Evolutionary conservation across 2,797 vertebrate species (phyloP).

Genomic region (Mionectes olivaceus): DNA sequence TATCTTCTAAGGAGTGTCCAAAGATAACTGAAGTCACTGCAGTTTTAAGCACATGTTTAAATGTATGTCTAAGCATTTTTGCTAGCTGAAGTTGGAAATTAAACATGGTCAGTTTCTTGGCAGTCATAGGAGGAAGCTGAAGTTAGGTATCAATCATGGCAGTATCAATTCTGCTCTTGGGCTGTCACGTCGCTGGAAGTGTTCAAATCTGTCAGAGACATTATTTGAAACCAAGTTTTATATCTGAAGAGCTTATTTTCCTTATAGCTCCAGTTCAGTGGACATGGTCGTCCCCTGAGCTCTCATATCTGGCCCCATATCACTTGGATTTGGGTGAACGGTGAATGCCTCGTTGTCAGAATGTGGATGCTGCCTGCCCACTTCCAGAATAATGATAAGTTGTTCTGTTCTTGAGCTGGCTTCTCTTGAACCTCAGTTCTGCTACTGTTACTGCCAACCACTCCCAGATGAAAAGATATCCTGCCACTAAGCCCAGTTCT

Average conservation of each 20-base stretch:
- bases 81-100: neutral
- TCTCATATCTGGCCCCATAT: neutral
- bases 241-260: neutral
- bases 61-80: neutral
- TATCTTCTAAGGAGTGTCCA: neutral
- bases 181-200: neutral
- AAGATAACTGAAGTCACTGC: neutral
- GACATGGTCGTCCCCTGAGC: neutral
- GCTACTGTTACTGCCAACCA: neutral
- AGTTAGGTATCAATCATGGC: neutral
- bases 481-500: neutral
- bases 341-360: neutral
- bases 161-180: neutral
- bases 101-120: neutral
- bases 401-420: neutral
- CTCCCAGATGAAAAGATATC: neutral
- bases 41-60: neutral
- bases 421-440: neutral
- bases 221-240: neutral
- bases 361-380: neutral
- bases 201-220: neutral
- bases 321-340: neutral
- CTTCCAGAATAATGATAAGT: neutral
- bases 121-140: neutral
- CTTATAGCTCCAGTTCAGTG: neutral